These are phyloP conservation scores for Sinonovacula constricta DNA, from an alignment of 1,140 invertebrate genomes.

Conservation along the genomic window DNA sequence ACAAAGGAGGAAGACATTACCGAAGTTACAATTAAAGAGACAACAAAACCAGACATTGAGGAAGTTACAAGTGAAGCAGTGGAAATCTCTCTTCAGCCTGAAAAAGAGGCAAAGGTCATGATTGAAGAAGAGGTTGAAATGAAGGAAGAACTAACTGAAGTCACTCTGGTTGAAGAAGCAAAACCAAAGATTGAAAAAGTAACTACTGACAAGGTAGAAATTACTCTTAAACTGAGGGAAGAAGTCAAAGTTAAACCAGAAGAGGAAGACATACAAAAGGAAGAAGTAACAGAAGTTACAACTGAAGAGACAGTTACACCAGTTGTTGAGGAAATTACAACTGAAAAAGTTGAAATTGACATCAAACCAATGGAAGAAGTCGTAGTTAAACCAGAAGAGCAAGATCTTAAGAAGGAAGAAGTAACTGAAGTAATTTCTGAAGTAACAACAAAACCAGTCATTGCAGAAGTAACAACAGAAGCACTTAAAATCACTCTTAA, in stretches of 20 bases:
- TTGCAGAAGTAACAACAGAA: conserved; percentile 42
- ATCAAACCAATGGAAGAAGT: conserved; percentile 1
- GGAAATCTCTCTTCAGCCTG: too few relatives aligned
- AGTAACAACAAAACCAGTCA: conserved; percentile 22
- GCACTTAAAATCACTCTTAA: too few relatives aligned
- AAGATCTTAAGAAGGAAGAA: too few relatives aligned
- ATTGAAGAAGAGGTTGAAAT: too few relatives aligned
- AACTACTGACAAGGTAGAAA: conserved; percentile 28
- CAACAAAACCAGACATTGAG: conserved; percentile 43
- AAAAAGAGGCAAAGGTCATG: too few relatives aligned
- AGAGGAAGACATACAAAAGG: conserved; percentile 17
- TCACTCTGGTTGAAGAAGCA: conserved; percentile 29
- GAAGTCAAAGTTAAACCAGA: conserved; percentile 3
- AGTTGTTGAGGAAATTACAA: conserved; percentile 25
- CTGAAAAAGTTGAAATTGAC: conserved; percentile 35
- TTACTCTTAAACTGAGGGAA: conserved; percentile 23
- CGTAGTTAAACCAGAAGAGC: conserved; percentile 41
- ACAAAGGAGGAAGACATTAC: too few relatives aligned
- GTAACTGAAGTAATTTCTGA: too few relatives aligned
- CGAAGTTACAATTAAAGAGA: not conserved
- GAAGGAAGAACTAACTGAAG: conserved; percentile 13
- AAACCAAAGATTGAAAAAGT: conserved; percentile 39
- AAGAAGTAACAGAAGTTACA: conserved; percentile 28
- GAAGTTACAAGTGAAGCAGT: conserved; percentile 21
- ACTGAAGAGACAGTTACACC: conserved; percentile 5